Evolutionary conservation across 2,797 vertebrate species (phyloP), one percentile per base, ranked within the genome.

Genomic region (Gymnothorax reevesii): DNA sequence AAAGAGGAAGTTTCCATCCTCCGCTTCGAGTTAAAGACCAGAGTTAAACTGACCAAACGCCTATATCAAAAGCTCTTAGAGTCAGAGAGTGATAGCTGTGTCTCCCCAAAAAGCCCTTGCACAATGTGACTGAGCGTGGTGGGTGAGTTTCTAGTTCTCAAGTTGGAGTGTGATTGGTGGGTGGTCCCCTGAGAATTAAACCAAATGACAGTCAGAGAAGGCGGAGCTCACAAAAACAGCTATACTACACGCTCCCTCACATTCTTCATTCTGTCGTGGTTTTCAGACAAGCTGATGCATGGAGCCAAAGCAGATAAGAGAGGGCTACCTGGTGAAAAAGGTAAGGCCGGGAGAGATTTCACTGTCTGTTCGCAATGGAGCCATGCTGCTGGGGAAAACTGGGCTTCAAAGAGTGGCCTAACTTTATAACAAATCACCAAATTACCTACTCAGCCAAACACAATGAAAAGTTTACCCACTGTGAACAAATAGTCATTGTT

Each of bases 291-390:
- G 64, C 22, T 84, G 57, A 5, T 3, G 55, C 10, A 96, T 96
- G 96, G 98, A 99, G 87, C 98, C 98, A 0, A 92, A 96, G 90
- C 92, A 93, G 87, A 96, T 99, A 91, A 95, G 96, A 92, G 98
- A 99, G 86, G 98, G 98, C 77, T 99, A 99, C 92, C 92, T 99
- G 60, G 98, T 99, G 79, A 99, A 98, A 94, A 99, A 96, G 98
- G 98, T 99, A 95, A 89, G 64, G 64, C 64, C 91, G 9, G 13
- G 5, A 12, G 42, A 8, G 52, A 66, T 66, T 20, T 25, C 25
- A 20, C 22, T 66, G 64, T 66, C 8, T n/a, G 22, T n/a, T 5
- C 25, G 64, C 64, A 7, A 66, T n/a, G 22, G 22, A 66, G 25
- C 22, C 22, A 66, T 66, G n/a, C 73, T 17, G 3, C 7, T 7